Percentiles rank a stretch among this genome's conserved stretches.
phyloP scores from a whole-genome alignment of 2,113 vertebrate genomes.

The Nematolebias whitei region DNA sequence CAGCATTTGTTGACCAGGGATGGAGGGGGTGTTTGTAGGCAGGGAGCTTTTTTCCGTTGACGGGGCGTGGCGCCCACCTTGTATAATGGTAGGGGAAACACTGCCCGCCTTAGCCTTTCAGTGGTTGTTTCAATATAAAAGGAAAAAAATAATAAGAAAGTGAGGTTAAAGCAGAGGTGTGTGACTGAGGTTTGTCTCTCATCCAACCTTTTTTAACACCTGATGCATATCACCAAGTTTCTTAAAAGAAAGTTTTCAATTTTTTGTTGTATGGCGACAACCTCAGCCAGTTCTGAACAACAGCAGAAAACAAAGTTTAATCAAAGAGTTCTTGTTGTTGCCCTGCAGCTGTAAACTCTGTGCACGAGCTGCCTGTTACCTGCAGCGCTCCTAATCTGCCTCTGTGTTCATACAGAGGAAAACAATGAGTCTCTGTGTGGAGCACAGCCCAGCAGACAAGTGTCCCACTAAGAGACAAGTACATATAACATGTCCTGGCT shows the following conservation, averaged over 20 bases:
- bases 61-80: too few relatives aligned
- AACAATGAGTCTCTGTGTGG: constrained; percentile 41
- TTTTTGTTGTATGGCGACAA: not conserved
- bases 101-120: too few relatives aligned
- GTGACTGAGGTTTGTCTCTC: not conserved
- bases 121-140: not conserved
- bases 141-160: not conserved
- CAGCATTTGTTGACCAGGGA: too few relatives aligned
- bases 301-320: constrained; percentile 11
- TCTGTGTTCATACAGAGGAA: constrained; percentile 24
- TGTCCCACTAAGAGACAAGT: constrained; percentile 13
- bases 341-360: constrained; percentile 28
- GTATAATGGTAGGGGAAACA: too few relatives aligned
- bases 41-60: too few relatives aligned
- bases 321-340: constrained; percentile 26
- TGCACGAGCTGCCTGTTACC: constrained; percentile 43
- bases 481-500: too few relatives aligned
- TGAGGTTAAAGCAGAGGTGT: not conserved
- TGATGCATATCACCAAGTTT: constrained; percentile 22
- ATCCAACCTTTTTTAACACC: constrained; percentile 7
- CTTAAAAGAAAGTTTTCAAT: not conserved
- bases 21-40: too few relatives aligned
- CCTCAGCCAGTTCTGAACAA: constrained; percentile 21
- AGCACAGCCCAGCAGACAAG: constrained; percentile 1
- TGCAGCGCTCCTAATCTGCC: constrained; percentile 51